Conservation (phyloP, 1,140 invertebrate species). For the Drosophila teissieri region DNA sequence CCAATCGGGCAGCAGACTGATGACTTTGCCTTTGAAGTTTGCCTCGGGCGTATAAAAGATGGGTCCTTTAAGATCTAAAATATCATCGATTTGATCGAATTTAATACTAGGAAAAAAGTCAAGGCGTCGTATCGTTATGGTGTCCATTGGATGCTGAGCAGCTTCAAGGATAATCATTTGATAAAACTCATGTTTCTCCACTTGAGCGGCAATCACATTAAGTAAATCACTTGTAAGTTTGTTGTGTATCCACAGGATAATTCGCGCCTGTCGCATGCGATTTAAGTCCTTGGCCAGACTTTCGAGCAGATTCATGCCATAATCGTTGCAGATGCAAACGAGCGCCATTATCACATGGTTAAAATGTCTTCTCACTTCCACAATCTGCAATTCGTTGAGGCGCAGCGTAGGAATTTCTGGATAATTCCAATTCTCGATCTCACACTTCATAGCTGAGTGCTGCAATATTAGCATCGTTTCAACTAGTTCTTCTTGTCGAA, state of each 20-base stretch:
- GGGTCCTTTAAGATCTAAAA: neutral
- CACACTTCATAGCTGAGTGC: neutral
- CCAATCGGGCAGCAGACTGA: neutral
- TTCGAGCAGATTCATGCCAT: neutral
- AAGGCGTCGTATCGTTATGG: conserved; percentile 4
- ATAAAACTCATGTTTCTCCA: neutral
- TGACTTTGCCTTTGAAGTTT: neutral
- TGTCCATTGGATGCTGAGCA: neutral
- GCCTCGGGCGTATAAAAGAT: neutral
- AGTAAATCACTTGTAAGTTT: neutral
- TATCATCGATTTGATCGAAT: neutral
- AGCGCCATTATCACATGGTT: neutral
- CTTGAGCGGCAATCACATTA: neutral
- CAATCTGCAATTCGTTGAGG: neutral
- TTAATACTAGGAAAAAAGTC: conserved; percentile 1
- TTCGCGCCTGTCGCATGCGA: conserved; percentile 2
- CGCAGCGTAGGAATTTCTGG: neutral
- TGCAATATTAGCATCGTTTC: conserved; percentile 1
- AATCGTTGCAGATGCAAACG: conserved; percentile 24
- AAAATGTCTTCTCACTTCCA: neutral
- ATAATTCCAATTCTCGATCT: neutral
- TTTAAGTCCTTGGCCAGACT: conserved; percentile 11
- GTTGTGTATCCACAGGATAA: conserved; percentile 11
- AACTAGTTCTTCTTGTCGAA: neutral
- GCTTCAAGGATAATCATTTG: conserved; percentile 27